phyloP scores from a whole-genome alignment of 1,140 invertebrate species.

The Drosophila hydei region DNA sequence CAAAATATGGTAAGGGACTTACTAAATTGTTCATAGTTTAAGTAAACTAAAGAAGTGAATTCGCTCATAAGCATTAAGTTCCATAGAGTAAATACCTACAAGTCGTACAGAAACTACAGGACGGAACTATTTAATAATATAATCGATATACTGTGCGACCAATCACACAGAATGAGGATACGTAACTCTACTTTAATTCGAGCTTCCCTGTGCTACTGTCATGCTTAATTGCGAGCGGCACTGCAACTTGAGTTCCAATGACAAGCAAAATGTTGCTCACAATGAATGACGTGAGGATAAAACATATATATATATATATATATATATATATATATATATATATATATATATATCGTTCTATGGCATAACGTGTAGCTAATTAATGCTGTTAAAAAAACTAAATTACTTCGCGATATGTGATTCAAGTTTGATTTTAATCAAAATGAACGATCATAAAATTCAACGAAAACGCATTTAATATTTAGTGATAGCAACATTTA shows the following conservation, averaged over 20 bases:
- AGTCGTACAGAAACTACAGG: too few species aligned
- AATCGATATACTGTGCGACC: too few species aligned
- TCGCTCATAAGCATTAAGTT: too few species aligned
- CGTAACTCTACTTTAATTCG: not conserved
- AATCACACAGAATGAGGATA: too few species aligned
- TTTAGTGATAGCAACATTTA: not conserved
- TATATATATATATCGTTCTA: not conserved
- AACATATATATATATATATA: too few species aligned
- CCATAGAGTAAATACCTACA: too few species aligned
- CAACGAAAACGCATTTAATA: slow-evolving; percentile 4
- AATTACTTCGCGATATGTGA: not conserved
- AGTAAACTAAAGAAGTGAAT: too few species aligned
- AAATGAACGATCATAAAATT: slow-evolving; percentile 2
- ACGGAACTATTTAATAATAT: too few species aligned
- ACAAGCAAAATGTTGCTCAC: slow-evolving; percentile 25
- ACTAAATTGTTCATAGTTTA: not conserved
- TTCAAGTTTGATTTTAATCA: slow-evolving; percentile 5
- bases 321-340: too few species aligned
- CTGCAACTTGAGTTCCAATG: not conserved
- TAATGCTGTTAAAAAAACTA: slow-evolving; percentile 4
- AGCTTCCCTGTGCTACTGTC: slow-evolving; percentile 27
- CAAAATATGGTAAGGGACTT: slow-evolving; percentile 30
- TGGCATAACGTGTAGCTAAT: slow-evolving; percentile 26
- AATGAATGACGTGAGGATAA: slow-evolving; percentile 42
- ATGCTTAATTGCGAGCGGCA: slow-evolving; percentile 13